phyloP scores from a whole-genome alignment of 2,113 vertebrate species.

The Struthio camelus region DNA sequence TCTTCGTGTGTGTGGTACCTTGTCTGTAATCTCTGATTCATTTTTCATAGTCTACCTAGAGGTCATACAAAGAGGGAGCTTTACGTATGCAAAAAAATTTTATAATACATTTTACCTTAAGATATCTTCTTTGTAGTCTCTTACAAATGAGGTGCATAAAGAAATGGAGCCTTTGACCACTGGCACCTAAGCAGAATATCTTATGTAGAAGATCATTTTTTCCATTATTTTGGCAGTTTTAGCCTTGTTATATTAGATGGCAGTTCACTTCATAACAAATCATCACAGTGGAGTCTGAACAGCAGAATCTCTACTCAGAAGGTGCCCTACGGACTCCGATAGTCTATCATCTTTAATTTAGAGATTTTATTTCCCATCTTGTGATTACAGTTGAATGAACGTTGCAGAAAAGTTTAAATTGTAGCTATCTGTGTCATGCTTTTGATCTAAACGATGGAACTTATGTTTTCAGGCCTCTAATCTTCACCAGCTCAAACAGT shows the following conservation, averaged over 20 bases:
- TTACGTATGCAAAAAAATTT: not conserved
- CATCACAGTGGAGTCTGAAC: not conserved
- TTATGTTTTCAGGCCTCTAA: conserved; percentile 7
- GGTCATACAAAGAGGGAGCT: not conserved
- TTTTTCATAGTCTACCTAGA: not conserved
- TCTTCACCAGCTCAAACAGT: conserved; percentile 31
- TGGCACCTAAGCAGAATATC: not conserved
- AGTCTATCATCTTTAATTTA: conserved; percentile 61
- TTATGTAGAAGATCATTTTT: not conserved
- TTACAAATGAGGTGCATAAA: not conserved
- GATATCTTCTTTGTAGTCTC: not conserved
- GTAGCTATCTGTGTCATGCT: conserved; percentile 23
- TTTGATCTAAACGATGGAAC: conserved; percentile 36
- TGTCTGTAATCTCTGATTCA: not conserved
- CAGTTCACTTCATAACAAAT: conserved; percentile 36
- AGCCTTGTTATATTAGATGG: conserved; percentile 7
- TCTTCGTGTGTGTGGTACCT: not conserved
- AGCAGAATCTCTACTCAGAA: conserved; percentile 23
- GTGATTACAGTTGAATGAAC: conserved; percentile 50
- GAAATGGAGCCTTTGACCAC: not conserved
- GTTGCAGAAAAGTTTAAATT: conserved; percentile 46
- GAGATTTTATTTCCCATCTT: conserved; percentile 53
- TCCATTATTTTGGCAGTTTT: conserved; percentile 7
- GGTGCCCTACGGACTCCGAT: conserved; percentile 41
- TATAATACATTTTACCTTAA: not conserved